Evolutionary conservation across 2,113 vertebrate species (phyloP).

Genomic region (Cariama cristata): DNA sequence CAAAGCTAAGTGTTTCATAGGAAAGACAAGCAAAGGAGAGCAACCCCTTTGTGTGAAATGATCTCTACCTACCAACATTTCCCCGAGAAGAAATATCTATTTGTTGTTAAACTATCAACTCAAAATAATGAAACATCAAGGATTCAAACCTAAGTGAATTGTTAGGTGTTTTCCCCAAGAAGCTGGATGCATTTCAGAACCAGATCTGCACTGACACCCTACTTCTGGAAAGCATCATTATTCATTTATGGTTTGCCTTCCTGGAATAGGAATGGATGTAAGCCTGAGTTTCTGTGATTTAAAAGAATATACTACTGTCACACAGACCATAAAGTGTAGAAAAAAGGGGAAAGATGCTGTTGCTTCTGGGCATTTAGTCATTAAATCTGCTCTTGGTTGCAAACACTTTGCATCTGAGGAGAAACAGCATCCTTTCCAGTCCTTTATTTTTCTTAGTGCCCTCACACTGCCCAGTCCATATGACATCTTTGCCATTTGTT

Average conservation of each 20-base stretch:
- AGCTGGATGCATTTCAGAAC: background rate
- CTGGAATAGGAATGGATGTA: background rate
- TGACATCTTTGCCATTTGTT: background rate
- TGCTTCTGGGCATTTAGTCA: background rate
- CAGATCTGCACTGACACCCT: background rate
- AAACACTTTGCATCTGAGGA: background rate
- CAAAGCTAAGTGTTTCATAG: background rate
- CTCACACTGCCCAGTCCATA: background rate
- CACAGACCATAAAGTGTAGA: background rate
- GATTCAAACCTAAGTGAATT: background rate
- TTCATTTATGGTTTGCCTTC: constrained; percentile 35
- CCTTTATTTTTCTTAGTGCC: background rate
- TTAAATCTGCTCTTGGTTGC: background rate
- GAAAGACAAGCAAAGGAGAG: constrained; percentile 5
- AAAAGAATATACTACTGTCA: constrained; percentile 5
- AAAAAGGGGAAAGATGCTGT: background rate
- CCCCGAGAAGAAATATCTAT: background rate
- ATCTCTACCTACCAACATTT: background rate
- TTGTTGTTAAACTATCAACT: background rate
- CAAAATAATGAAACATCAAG: background rate
- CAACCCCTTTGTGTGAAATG: background rate
- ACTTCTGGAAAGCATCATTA: constrained; percentile 35
- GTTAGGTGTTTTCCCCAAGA: background rate
- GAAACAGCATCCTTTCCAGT: background rate
- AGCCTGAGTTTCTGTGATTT: constrained; percentile 11